Evolutionary conservation across 1,140 invertebrate genomes (phyloP), one percentile per base, ranked within the genome.

Genomic region (Cherax quadricarinatus): DNA sequence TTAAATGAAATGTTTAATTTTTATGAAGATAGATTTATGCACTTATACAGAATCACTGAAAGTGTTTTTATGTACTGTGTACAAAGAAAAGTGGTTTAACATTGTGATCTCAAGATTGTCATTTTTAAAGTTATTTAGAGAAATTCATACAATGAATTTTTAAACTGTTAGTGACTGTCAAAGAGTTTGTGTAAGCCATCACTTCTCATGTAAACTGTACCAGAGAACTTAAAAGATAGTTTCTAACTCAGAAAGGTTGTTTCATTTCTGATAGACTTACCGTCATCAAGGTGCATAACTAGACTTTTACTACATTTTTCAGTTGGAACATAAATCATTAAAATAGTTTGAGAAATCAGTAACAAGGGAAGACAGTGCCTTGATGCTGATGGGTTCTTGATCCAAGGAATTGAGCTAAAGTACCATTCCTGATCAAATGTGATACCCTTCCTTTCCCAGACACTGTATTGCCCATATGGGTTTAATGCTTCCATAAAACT

Each of bases 191-290:
- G 86, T 79, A 92, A 92, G 91, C 91, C 91, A 87, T 89, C 91
- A 87, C 86, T 92, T 92, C 91, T 92, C 86, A 92, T 92, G 91
- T 92, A 92, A 92, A 92, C 91, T 92, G 91, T 92, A 92, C 91
- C 91, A 92, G 91, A 92, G 86, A 92, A 88, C 89, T 92, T 92
- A 87, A 92, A 88, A 92, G 85, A 92, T 92, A 92, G 91, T 92
- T 92, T 92, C 91, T 92, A 92, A 92, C 91, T 92, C 91, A 92
- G 83, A 66, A 53, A 66, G 53, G 14, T 49, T 82, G 88, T 84
- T 90, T 90, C n/a, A 87, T 87, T 87, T 87, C 10, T 30, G 51
- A 4, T 84, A 24, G n/a, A 62, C 62, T 18, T 66, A 21, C 62
- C 14, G 5, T 21, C 14, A 12, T 66, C 21, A 66, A 66, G 62